Conservation (phyloP, 2,888 invertebrate genomes). For the Tachina lurida region DNA sequence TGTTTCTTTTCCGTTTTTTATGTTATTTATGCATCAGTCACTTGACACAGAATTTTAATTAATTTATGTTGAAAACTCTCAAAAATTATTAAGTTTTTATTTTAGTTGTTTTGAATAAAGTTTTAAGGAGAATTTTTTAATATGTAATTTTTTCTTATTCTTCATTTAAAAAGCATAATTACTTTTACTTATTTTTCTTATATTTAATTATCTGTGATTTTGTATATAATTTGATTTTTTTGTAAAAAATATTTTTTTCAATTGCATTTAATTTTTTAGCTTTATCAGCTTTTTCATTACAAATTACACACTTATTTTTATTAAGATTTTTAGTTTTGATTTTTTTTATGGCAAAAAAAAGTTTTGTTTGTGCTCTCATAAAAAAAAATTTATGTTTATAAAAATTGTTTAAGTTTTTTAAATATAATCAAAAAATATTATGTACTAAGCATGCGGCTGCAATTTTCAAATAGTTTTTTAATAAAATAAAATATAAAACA, state of each 20-base stretch:
- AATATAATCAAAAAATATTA: constrained; percentile 29
- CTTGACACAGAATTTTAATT: constrained; percentile 27
- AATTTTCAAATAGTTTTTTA: constrained; percentile 57
- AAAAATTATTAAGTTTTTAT: constrained; percentile 38
- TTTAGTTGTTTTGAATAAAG: constrained; percentile 5
- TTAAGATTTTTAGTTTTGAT: constrained; percentile 63
- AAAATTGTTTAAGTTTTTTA: constrained; percentile 60
- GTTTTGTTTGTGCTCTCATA: constrained; percentile 37
- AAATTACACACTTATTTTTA: constrained; percentile 27
- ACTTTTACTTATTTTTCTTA: constrained; percentile 31
- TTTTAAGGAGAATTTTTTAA: constrained; percentile 20
- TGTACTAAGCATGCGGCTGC: constrained; percentile 42
- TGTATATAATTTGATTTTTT: constrained; percentile 59
- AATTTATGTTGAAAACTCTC: constrained; percentile 37
- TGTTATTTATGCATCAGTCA: neutral
- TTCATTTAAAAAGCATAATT: constrained; percentile 51
- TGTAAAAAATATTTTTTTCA: constrained; percentile 52
- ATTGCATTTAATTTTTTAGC: constrained; percentile 53
- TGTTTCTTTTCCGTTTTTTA: neutral
- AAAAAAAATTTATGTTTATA: constrained; percentile 17
- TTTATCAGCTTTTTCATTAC: neutral
- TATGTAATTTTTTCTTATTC: constrained; percentile 3
- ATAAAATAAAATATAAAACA: constrained; percentile 35
- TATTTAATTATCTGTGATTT: constrained; percentile 67
- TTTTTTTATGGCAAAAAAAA: constrained; percentile 47